Evolutionary conservation across 2,113 vertebrate genomes (phyloP).

Genomic region (Ahaetulla prasina): DNA sequence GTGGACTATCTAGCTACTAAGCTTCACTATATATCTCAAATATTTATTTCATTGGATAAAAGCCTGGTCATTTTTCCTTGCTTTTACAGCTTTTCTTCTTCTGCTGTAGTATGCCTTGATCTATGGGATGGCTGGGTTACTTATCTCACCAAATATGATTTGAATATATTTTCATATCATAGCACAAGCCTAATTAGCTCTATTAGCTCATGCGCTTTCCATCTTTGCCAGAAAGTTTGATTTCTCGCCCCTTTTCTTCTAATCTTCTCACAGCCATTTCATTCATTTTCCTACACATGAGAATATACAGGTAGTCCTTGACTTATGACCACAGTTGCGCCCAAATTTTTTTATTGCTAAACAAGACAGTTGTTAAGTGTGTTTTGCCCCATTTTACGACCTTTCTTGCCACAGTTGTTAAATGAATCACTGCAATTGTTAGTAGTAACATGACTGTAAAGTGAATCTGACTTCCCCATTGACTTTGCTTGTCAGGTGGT

Average conservation of each 20-base stretch:
- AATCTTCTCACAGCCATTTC: neutral
- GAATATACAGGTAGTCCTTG: neutral
- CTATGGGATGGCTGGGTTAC: neutral
- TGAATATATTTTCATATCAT: neutral
- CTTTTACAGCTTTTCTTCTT: neutral
- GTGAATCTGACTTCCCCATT: too few relatives aligned
- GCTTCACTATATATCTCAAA: neutral
- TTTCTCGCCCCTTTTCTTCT: neutral
- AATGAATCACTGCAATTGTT: too few relatives aligned
- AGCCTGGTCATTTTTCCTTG: slow-evolving; percentile 11
- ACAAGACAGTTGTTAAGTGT: too few relatives aligned
- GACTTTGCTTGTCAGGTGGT: too few relatives aligned
- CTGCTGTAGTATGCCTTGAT: neutral
- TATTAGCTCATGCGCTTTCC: slow-evolving; percentile 21
- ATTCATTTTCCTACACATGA: neutral
- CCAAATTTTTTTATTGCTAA: too few relatives aligned
- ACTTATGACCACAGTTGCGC: too few relatives aligned
- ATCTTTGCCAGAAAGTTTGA: neutral
- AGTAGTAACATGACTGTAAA: too few relatives aligned
- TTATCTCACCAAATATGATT: neutral
- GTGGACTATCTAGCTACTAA: slow-evolving; percentile 12
- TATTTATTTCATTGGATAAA: neutral
- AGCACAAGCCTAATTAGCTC: neutral
- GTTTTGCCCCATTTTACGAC: too few relatives aligned
- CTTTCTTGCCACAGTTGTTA: too few relatives aligned